Evolutionary conservation across 2,113 vertebrate species (phyloP), one percentile per base, ranked within the genome.

Genomic region (Anoplopoma fimbria): DNA sequence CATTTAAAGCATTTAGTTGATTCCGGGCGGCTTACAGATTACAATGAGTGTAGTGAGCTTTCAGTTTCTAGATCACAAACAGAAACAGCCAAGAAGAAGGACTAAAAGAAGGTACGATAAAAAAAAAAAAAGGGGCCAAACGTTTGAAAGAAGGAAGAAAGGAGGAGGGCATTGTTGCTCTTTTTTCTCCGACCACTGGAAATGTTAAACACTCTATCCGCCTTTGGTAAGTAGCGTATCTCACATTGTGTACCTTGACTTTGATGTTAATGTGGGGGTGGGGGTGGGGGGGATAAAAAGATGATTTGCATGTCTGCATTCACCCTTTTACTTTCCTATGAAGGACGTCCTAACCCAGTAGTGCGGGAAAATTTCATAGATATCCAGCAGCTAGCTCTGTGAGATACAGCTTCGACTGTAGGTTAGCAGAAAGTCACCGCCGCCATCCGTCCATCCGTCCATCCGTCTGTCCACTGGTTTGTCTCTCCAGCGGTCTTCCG

Each of bases 361-460:
- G 67, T 0, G 33, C 15, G 45, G 21, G 21, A 69, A 61, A 47
- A 51, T 68, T 62, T 70, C 17, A 70, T 25, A 17, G 29, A 36
- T 69, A 23, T 69, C 58, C 15, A 53, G 23, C 34, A 34, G 13
- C 21, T 6, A 21, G 27, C 61, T 53, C 51, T 25, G 0, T 29
- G 57, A 0, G 21, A 45, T 49, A 8, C 27, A 68, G 68, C n/a
- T 34, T 79, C 64, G 14, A 82, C 60, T 38, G 3, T 40, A 9
- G 0, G 27, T 65, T 53, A 42, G 31, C 34, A 49, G 49, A 76
- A 40, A 88, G 70, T 42, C 73, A 53, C 29, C 51, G 47, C 27
- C 34, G 34, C n/a, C 34, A 64, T 74, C 58, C 29, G 9, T 77
- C 74, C 34, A 64, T 74, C 58, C 29, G 9, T 77, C 74, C n/a